These are phyloP conservation scores for Dynastes grantii DNA, from an alignment of 2,888 invertebrate species.

Conservation along the genomic window DNA sequence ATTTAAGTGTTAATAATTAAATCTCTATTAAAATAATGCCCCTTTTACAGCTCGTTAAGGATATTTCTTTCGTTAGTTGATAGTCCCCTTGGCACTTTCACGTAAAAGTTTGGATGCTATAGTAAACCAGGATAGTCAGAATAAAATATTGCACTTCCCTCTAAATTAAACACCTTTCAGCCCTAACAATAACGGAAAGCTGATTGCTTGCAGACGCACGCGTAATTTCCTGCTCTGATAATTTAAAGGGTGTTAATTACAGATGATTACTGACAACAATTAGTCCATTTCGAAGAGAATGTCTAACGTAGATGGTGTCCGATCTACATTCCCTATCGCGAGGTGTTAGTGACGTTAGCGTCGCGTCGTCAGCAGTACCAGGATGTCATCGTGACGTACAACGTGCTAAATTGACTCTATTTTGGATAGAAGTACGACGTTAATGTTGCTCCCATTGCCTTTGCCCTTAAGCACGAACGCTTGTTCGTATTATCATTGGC, in stretches of 20 bases:
- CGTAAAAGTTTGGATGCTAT: too few species aligned
- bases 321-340: slow-evolving; percentile 47
- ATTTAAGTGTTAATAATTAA: too few species aligned
- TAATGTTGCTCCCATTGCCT: too few species aligned
- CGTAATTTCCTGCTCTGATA: slow-evolving; percentile 50
- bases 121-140: neutral
- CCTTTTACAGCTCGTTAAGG: too few species aligned
- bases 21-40: too few species aligned
- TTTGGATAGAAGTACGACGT: slow-evolving; percentile 12
- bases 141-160: neutral
- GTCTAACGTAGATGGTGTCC: slow-evolving; percentile 51
- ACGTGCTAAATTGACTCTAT: slow-evolving; percentile 48
- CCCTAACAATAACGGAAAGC: neutral
- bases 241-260: slow-evolving; percentile 58
- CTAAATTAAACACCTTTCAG: slow-evolving; percentile 17
- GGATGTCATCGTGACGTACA: slow-evolving; percentile 15
- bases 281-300: slow-evolving; percentile 52
- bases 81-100: too few species aligned
- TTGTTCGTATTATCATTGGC: too few species aligned
- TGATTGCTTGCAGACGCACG: slow-evolving; percentile 30
- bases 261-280: slow-evolving; percentile 57
- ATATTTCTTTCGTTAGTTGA: too few species aligned
- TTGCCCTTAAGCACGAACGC: too few species aligned
- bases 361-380: slow-evolving; percentile 41
- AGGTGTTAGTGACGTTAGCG: slow-evolving; percentile 47